These are phyloP conservation scores for Triplophysa bombifrons DNA, from an alignment of 2,797 vertebrate species.

Conservation along the genomic window DNA sequence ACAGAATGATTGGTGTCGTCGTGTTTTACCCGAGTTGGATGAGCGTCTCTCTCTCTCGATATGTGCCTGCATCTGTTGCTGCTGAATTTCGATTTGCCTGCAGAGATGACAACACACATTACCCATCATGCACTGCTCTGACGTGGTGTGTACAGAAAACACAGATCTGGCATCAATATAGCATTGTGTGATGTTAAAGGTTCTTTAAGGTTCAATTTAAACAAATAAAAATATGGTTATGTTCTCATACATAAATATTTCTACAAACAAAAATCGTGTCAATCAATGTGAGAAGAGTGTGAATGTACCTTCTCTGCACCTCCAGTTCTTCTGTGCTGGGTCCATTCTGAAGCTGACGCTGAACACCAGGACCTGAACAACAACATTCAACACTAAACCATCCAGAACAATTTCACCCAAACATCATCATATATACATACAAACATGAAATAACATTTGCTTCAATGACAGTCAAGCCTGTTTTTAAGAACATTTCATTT, in stretches of 20 bases:
- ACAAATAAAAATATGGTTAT: no score
- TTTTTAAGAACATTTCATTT: no score
- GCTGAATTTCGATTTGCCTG: slow-evolving; percentile 98
- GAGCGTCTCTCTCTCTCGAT: slow-evolving; percentile 93
- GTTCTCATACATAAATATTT: no score
- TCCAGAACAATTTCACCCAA: background rate
- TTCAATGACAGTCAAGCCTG: no score
- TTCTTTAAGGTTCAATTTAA: no score
- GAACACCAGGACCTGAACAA: slow-evolving; percentile 87
- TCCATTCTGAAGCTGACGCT: slow-evolving; percentile 95
- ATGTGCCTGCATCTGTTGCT: slow-evolving; percentile 90
- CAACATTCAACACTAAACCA: background rate
- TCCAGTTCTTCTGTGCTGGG: slow-evolving; percentile 94
- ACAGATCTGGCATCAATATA: no score
- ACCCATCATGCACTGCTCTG: slow-evolving; percentile 28
- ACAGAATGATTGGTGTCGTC: background rate
- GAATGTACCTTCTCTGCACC: slow-evolving; percentile 88
- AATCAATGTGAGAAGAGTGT: no score
- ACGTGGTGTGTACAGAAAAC: background rate
- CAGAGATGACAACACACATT: slow-evolving; percentile 48
- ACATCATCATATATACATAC: background rate
- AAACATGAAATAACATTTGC: background rate
- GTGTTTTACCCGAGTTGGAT: slow-evolving; percentile 87
- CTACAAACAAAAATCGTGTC: no score
- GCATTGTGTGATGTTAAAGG: no score